A percentile compares a stretch with the other conserved stretches of the same genome.
Evolutionary conservation across 2,113 vertebrate species (phyloP).

Genomic region (Lampris incognitus): DNA sequence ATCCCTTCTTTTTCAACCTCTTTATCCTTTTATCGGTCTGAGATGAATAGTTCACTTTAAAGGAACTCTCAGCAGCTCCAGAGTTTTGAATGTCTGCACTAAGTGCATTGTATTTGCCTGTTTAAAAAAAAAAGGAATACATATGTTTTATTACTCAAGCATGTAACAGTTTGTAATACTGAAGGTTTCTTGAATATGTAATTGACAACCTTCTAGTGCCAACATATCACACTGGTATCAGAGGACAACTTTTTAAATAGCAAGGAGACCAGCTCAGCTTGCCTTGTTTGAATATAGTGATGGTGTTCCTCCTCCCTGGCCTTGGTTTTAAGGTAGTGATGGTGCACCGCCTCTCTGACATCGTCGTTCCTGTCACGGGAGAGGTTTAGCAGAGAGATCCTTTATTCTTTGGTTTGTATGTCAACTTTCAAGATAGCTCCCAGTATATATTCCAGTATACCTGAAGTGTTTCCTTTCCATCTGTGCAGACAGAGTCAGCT

Average conservation of each 20-base stretch:
- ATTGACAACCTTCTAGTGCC: constrained; percentile 78
- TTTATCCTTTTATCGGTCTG: constrained; percentile 63
- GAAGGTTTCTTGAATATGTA: constrained; percentile 80
- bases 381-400: constrained; percentile 25
- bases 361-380: constrained; percentile 20
- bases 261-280: constrained; percentile 68
- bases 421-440: constrained; percentile 31
- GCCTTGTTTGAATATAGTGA: constrained; percentile 63
- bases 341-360: constrained; percentile 19
- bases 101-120: constrained; percentile 85
- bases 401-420: constrained; percentile 26
- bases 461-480: constrained; percentile 22
- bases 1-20: constrained; percentile 46
- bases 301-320: constrained; percentile 51
- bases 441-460: constrained; percentile 15
- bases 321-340: constrained; percentile 32
- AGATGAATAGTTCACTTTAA: constrained; percentile 61
- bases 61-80: constrained; percentile 76
- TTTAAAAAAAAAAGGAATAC: constrained; percentile 70
- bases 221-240: constrained; percentile 77
- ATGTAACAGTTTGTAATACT: constrained; percentile 79
- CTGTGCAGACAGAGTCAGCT: constrained; percentile 33
- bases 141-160: constrained; percentile 82
- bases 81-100: constrained; percentile 84
- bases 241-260: constrained; percentile 75